Base-by-base conservation (phyloP, 2,797 vertebrate species). In the Eulemur mongoz region DNA sequence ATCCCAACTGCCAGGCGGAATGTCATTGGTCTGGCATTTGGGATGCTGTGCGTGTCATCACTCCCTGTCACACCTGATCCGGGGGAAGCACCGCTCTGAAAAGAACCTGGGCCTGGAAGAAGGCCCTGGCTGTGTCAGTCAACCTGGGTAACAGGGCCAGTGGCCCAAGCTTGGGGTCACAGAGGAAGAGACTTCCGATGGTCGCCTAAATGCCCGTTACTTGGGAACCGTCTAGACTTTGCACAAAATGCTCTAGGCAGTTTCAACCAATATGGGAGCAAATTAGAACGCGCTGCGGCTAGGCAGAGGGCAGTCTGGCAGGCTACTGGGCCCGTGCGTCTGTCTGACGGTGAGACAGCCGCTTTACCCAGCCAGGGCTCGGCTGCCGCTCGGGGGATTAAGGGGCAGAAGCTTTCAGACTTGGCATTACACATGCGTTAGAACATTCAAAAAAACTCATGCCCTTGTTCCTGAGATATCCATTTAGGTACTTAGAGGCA, bases 161-260 rank as follows among this genome's bases (percentile, higher is more conserved):
- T 25, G 0, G n/a, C 57, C 65, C 23, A 23, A 1, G 10, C 6
- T 6, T 14, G 82, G 72, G 69, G 67, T 25, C 4, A 75, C 82
- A 1, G 57, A 61, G 67, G 81, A 52, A 76, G 94, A 91, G 73
- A 43, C 61, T 94, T 93, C 88, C 32, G 30, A 93, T 50, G n/a
- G 87, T 63, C 48, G 75, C 93, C 92, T 93, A 88, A 93, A 95
- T 1, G 11, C 87, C 88, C 40, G 78, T 43, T 91, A 86, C 98
- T 89, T 8, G 65, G 95, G 98, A 84, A 69, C 70, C 43, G 95
- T 97, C 98, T 97, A 96, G 97, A 97, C 97, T 96, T 61, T 80
- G 91, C 32, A 61, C 65, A 59, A 84, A 94, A 89, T 0, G 59
- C 89, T 97, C 95, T 69, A 97, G 93, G 98, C 97, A 90, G 97